These are phyloP conservation scores for Azemiops feae DNA, from an alignment of 2,113 vertebrate species.

Conservation along the genomic window DNA sequence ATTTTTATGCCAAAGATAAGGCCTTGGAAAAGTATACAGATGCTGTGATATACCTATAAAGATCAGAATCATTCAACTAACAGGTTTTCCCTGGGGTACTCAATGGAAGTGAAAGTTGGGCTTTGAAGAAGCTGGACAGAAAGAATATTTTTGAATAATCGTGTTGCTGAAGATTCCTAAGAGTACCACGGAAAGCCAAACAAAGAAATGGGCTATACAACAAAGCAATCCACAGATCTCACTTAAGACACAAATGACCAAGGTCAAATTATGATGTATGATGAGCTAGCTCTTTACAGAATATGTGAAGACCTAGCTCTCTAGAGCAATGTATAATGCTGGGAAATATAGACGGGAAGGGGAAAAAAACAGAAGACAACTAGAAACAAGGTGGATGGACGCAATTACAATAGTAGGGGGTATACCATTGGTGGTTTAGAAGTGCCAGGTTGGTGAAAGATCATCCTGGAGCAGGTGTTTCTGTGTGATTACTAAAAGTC, in stretches of 20 bases:
- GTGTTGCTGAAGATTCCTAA: background rate
- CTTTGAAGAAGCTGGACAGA: background rate
- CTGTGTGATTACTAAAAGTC: background rate
- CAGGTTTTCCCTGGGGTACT: background rate
- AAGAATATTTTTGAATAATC: background rate
- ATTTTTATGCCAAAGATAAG: background rate
- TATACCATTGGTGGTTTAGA: background rate
- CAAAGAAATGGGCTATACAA: background rate
- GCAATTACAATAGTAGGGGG: background rate
- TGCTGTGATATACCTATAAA: background rate
- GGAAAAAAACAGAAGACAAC: background rate
- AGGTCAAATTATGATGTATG: background rate
- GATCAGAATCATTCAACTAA: background rate
- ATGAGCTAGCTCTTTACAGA: no score
- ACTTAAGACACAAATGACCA: background rate
- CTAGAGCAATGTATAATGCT: background rate
- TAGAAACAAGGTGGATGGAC: background rate
- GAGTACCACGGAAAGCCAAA: background rate
- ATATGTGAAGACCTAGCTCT: background rate
- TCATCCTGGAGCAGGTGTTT: background rate
- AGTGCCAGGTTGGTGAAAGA: background rate
- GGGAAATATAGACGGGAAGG: background rate
- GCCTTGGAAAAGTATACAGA: background rate
- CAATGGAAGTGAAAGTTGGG: background rate
- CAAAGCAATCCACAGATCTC: background rate